Evolutionary conservation across 2,797 vertebrate genomes (phyloP).

Genomic region (Periophthalmus magnuspinnatus): DNA sequence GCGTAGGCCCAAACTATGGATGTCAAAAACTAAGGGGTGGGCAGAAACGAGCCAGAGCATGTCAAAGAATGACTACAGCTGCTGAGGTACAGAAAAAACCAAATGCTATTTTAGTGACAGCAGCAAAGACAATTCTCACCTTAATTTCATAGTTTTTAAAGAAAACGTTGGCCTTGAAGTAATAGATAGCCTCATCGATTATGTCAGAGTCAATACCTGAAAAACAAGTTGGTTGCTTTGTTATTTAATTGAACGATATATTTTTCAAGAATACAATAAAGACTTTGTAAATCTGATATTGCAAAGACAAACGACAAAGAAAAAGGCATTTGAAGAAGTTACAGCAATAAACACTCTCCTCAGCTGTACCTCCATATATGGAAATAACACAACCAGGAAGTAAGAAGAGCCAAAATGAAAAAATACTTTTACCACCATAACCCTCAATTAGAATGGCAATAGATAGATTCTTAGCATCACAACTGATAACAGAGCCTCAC

Average conservation of each 20-base stretch:
- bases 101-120: not conserved
- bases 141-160: constrained; percentile 99
- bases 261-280: not conserved
- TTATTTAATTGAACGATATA: not conserved
- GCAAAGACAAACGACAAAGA: not conserved
- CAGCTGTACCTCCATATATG: constrained; percentile 53
- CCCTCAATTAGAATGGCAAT: not conserved
- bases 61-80: constrained; percentile 29
- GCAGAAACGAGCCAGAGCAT: constrained; percentile 50
- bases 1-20: constrained; percentile 25
- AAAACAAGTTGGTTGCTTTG: constrained; percentile 6
- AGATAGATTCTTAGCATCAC: not conserved
- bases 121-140: constrained; percentile 66
- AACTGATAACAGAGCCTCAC: constrained; percentile 27
- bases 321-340: constrained; percentile 26
- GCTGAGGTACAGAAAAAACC: not conserved
- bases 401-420: not conserved
- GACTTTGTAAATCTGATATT: not conserved
- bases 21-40: constrained; percentile 11
- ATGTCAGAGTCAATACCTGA: constrained; percentile 93
- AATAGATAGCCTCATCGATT: constrained; percentile 97
- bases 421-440: not conserved
- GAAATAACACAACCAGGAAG: constrained; percentile 52
- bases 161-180: constrained; percentile 99
- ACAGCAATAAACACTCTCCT: not conserved